phyloP scores from a whole-genome alignment of 2,113 vertebrate genomes.

The Anguilla rostrata region DNA sequence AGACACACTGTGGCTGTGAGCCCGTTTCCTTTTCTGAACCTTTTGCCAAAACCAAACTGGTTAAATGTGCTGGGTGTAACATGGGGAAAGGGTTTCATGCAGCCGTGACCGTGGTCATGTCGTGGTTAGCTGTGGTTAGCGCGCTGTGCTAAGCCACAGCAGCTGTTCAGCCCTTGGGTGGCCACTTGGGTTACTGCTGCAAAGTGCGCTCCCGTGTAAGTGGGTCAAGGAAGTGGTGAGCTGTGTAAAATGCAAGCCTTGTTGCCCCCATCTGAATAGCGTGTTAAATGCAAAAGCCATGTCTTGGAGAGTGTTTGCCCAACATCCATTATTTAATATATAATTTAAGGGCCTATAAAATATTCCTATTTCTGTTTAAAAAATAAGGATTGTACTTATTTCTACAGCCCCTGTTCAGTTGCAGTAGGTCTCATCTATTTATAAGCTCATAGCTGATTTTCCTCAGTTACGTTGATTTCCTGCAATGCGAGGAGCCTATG shows the following conservation, averaged over 20 bases:
- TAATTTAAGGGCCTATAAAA: not conserved
- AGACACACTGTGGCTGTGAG: not conserved
- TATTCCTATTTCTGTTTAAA: not conserved
- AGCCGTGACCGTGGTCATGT: not conserved
- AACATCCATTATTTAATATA: not conserved
- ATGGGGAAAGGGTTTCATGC: not conserved
- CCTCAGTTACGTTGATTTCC: not conserved
- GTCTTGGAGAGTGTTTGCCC: not conserved
- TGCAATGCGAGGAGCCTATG: not conserved
- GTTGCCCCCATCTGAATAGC: not conserved
- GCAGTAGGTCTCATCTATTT: not conserved
- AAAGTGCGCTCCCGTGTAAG: not conserved
- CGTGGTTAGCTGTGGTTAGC: not conserved
- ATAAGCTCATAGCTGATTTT: not conserved
- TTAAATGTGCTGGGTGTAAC: not conserved
- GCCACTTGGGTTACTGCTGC: not conserved
- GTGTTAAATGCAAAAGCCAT: not conserved
- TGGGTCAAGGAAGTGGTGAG: not conserved
- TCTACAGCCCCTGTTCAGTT: not conserved
- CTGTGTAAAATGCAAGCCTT: not conserved
- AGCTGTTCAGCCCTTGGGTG: not conserved
- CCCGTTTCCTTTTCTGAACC: not conserved
- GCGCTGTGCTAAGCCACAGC: not conserved
- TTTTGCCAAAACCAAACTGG: not conserved
- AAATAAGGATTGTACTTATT: not conserved